phyloP scores from a whole-genome alignment of 2,113 vertebrate genomes.

The Triplophysa rosa region DNA sequence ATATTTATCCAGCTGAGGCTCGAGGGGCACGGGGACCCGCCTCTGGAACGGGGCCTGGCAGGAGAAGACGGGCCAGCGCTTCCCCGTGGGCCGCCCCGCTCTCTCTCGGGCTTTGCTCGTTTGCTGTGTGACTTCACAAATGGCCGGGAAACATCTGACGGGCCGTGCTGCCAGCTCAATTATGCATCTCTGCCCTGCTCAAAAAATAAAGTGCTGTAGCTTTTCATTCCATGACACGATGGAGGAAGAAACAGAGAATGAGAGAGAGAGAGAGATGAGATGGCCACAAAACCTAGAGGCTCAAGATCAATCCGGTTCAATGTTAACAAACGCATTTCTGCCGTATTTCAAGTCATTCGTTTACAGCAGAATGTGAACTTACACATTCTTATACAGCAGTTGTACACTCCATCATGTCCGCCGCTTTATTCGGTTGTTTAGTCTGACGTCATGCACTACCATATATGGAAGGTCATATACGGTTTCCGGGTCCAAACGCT shows the following conservation, averaged over 20 bases:
- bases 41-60: constrained; percentile 35
- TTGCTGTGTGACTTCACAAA: constrained; percentile 59
- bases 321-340: no score
- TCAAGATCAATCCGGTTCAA: no score
- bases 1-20: constrained; percentile 25
- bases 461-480: no score
- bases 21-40: not conserved
- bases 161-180: constrained; percentile 32
- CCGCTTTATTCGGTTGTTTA: no score
- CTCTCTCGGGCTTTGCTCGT: constrained; percentile 51
- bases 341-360: no score
- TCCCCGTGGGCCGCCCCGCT: constrained; percentile 23
- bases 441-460: no score
- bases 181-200: constrained; percentile 18
- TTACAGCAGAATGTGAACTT: no score
- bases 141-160: constrained; percentile 43
- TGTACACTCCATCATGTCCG: no score
- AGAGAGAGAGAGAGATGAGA: not conserved
- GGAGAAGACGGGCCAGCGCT: constrained; percentile 48
- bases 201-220: constrained; percentile 11
- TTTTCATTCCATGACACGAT: not conserved
- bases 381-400: no score
- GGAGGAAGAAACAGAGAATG: not conserved
- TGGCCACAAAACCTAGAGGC: not conserved
- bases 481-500: no score